Conservation (phyloP, 2,113 vertebrate genomes). For the Panurus biarmicus region DNA sequence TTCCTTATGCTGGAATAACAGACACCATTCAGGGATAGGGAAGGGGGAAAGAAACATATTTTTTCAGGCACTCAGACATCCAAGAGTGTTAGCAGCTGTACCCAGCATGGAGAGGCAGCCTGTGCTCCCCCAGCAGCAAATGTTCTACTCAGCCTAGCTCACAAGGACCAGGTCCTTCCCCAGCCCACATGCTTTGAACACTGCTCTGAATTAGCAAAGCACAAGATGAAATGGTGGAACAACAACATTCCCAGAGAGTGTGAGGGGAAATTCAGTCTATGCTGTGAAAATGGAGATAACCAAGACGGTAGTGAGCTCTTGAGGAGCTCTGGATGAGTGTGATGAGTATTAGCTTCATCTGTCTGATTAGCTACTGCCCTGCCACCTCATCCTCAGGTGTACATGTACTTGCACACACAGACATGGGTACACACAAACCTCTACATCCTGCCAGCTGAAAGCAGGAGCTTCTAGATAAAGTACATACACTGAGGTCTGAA, state of each 20-base stretch:
- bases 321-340: background rate
- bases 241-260: background rate
- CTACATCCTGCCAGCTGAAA: background rate
- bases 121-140: background rate
- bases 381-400: background rate
- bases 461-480: background rate
- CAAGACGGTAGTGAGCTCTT: background rate
- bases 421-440: background rate
- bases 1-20: background rate
- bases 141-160: background rate
- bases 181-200: background rate
- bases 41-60: background rate
- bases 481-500: background rate
- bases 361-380: background rate
- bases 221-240: background rate
- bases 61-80: background rate
- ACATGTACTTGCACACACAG: background rate
- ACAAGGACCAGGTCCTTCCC: background rate
- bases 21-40: background rate
- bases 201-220: background rate
- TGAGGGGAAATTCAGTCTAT: background rate
- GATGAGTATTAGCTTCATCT: background rate
- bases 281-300: background rate
- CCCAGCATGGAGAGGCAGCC: background rate
- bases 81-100: background rate